These are phyloP conservation scores for Gephyroberyx darwinii DNA, from an alignment of 2,797 vertebrate genomes.

Conservation along the genomic window DNA sequence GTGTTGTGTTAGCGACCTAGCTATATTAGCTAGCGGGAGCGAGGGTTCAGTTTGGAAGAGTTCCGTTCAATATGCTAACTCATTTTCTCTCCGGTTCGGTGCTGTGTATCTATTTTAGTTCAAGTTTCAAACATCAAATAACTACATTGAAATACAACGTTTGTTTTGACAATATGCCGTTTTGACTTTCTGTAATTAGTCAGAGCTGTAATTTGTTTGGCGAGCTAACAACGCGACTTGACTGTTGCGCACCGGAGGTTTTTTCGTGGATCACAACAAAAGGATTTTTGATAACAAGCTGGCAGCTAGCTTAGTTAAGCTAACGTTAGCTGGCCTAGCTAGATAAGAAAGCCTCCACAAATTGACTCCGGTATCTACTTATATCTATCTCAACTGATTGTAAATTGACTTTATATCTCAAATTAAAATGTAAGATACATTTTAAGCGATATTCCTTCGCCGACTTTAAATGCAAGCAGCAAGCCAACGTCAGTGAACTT, in stretches of 20 bases:
- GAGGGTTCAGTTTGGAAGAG: conserved; percentile 65
- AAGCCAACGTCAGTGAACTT: conserved; percentile 35
- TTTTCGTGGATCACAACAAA: conserved; percentile 79
- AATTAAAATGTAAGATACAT: background rate
- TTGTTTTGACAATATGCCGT: background rate
- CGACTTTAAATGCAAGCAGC: background rate
- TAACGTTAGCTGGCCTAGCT: conserved; percentile 61
- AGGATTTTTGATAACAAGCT: conserved; percentile 80
- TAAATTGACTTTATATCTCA: background rate
- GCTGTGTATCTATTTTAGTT: conserved; percentile 22
- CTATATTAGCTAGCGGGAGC: conserved; percentile 66
- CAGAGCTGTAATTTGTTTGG: background rate
- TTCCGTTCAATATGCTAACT: conserved; percentile 72
- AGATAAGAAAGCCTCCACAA: background rate
- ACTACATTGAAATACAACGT: background rate
- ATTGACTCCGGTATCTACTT: background rate
- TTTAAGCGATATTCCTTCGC: background rate
- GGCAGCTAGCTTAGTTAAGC: conserved; percentile 66
- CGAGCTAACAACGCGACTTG: conserved; percentile 42
- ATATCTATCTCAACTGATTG: background rate
- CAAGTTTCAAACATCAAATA: conserved; percentile 29
- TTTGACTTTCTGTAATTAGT: background rate
- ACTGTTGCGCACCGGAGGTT: conserved; percentile 70
- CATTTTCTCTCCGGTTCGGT: conserved; percentile 39
- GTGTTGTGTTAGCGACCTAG: conserved; percentile 64